Evolutionary conservation across 2,113 vertebrate genomes (phyloP).

Genomic region (Seriola aureovittata): DNA sequence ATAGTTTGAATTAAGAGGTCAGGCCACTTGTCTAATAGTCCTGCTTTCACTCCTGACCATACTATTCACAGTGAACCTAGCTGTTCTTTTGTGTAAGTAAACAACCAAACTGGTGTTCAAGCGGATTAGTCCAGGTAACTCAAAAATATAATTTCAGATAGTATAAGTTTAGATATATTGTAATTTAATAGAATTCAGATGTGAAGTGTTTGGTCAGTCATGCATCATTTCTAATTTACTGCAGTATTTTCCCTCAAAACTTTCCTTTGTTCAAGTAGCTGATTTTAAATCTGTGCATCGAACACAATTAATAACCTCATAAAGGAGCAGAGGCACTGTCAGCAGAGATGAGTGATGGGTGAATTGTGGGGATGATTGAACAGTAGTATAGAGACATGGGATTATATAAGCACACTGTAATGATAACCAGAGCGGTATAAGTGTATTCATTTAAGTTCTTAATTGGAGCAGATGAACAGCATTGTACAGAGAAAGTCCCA

Average conservation of each 20-base stretch:
- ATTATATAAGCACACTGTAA: slow-evolving; percentile 5
- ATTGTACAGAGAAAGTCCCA: neutral
- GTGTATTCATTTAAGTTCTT: neutral
- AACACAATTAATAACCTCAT: neutral
- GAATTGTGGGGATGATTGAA: neutral
- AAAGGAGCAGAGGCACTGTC: neutral
- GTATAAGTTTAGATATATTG: neutral
- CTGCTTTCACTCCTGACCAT: slow-evolving; percentile 30
- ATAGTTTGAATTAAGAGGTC: slow-evolving; percentile 56
- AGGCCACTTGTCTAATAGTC: slow-evolving; percentile 26
- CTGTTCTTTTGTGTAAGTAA: slow-evolving; percentile 1
- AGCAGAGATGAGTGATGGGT: neutral
- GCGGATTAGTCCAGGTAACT: neutral
- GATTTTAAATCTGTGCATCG: neutral
- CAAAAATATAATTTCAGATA: too few relatives aligned
- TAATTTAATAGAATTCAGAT: neutral
- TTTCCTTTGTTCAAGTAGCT: too few relatives aligned
- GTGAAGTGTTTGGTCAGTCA: neutral
- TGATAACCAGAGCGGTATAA: slow-evolving; percentile 7
- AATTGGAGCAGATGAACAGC: neutral
- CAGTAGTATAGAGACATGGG: neutral
- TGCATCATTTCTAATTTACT: neutral
- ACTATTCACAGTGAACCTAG: neutral
- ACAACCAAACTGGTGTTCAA: neutral
- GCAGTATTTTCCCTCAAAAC: neutral